Percentiles rank a stretch among this genome's conserved stretches.
Conservation (phyloP, 2,888 invertebrate species). For the Zele albiditarsus region DNA sequence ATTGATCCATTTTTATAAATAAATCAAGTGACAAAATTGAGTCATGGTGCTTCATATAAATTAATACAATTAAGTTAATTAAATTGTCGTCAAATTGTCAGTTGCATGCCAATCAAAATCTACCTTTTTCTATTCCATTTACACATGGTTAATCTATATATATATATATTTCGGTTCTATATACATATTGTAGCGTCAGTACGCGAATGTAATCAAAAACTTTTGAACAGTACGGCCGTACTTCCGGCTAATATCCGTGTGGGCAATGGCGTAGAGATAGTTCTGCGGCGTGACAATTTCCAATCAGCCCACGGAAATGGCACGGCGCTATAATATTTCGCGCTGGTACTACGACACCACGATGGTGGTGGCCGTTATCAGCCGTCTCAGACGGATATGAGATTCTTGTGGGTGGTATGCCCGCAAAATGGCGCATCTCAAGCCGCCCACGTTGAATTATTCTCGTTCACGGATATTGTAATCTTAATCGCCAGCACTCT, state of each 20-base stretch:
- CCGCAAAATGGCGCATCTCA: conserved; percentile 58
- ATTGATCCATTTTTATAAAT: neutral
- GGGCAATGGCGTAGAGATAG: conserved; percentile 66
- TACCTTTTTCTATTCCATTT: neutral
- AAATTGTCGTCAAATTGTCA: conserved; percentile 10
- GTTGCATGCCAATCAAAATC: conserved; percentile 12
- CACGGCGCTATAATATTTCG: conserved; percentile 65
- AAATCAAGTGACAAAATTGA: neutral
- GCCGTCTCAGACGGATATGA: conserved; percentile 69
- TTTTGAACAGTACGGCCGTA: conserved; percentile 54
- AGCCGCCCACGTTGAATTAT: conserved; percentile 61
- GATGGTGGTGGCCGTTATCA: conserved; percentile 58
- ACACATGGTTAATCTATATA: neutral
- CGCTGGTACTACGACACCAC: conserved; percentile 47
- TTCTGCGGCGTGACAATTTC: conserved; percentile 68
- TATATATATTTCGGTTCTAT: neutral
- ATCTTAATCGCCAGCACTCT: conserved; percentile 56
- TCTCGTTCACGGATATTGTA: conserved; percentile 58
- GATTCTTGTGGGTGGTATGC: conserved; percentile 58
- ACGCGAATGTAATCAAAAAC: conserved; percentile 64
- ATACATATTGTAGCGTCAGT: neutral
- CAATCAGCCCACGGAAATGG: conserved; percentile 69
- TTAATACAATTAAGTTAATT: conserved; percentile 17
- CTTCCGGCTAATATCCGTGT: conserved; percentile 66
- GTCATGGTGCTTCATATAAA: neutral